These are phyloP conservation scores for Kryphioiulus occultus DNA, from an alignment of 2,888 invertebrate genomes.

Conservation along the genomic window DNA sequence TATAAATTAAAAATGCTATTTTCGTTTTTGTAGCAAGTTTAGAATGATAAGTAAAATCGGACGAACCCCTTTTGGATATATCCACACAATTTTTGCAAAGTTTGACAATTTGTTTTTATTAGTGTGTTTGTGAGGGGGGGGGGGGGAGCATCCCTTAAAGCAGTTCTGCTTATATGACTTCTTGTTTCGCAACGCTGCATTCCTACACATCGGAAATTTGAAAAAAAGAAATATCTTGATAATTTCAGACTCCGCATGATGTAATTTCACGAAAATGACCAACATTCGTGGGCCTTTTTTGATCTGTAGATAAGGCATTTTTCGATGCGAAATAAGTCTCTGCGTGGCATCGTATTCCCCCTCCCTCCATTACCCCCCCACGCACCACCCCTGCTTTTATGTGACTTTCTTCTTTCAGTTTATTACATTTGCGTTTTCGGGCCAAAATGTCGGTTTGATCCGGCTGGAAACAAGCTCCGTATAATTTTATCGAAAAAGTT, in stretches of 20 bases:
- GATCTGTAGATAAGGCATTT: not conserved
- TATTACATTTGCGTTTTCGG: conserved; percentile 27
- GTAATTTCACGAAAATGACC: conserved; percentile 29
- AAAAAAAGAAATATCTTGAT: not conserved
- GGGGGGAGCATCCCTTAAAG: too few relatives aligned
- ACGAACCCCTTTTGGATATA: too few relatives aligned
- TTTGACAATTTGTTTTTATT: too few relatives aligned
- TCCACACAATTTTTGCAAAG: too few relatives aligned
- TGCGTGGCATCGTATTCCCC: not conserved
- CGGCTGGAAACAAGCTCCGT: conserved; percentile 13
- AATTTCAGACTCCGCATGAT: not conserved
- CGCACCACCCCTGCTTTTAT: not conserved
- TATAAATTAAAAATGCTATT: too few relatives aligned
- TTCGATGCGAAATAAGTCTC: not conserved
- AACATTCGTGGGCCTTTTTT: not conserved
- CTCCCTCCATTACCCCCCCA: not conserved
- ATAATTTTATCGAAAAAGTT: conserved; percentile 37
- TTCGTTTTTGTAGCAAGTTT: too few relatives aligned
- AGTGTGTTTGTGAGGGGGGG: too few relatives aligned
- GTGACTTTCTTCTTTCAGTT: not conserved
- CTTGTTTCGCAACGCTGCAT: not conserved
- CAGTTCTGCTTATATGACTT: too few relatives aligned
- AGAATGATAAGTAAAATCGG: too few relatives aligned
- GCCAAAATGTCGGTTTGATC: conserved; percentile 27
- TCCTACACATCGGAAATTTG: not conserved